Evolutionary conservation across 2,888 invertebrate species (phyloP).

Genomic region (Oligia fasciuncula): DNA sequence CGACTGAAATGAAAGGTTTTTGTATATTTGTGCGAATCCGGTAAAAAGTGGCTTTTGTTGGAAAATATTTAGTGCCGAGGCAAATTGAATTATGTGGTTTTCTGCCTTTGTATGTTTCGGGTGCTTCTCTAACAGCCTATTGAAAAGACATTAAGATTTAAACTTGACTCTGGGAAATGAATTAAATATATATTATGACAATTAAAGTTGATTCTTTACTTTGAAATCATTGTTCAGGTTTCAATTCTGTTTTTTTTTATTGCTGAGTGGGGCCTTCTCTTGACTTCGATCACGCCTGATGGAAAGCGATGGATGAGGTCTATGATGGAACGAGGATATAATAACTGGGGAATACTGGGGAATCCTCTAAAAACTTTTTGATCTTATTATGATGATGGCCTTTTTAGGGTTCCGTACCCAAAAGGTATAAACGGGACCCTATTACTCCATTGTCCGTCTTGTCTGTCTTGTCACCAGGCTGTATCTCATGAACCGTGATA

Average conservation of each 20-base stretch:
- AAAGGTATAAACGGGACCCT: too few relatives aligned
- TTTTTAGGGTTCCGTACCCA: not conserved
- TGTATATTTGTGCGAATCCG: constrained; percentile 39
- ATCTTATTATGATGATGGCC: not conserved
- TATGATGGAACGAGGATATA: not conserved
- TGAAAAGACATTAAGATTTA: not conserved
- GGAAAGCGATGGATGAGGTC: not conserved
- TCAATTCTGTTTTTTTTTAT: not conserved
- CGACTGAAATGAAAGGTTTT: constrained; percentile 53
- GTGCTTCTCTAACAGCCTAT: not conserved
- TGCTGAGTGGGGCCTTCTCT: not conserved
- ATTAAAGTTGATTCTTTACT: not conserved
- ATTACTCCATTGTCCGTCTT: too few relatives aligned
- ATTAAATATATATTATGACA: not conserved
- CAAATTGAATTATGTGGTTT: constrained; percentile 30
- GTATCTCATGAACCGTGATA: too few relatives aligned
- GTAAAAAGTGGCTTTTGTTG: constrained; percentile 37
- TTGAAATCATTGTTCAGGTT: not conserved
- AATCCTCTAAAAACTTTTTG: not conserved
- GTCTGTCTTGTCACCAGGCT: too few relatives aligned
- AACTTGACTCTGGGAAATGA: not conserved
- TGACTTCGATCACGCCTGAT: not conserved
- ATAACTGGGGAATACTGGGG: not conserved
- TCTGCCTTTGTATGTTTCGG: constrained; percentile 13
- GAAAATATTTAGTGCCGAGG: constrained; percentile 30